A percentile compares a stretch with the other conserved stretches of the same genome.
These are phyloP conservation scores for Porphyrio hochstetteri DNA, from an alignment of 2,113 vertebrate species.

Conservation along the genomic window DNA sequence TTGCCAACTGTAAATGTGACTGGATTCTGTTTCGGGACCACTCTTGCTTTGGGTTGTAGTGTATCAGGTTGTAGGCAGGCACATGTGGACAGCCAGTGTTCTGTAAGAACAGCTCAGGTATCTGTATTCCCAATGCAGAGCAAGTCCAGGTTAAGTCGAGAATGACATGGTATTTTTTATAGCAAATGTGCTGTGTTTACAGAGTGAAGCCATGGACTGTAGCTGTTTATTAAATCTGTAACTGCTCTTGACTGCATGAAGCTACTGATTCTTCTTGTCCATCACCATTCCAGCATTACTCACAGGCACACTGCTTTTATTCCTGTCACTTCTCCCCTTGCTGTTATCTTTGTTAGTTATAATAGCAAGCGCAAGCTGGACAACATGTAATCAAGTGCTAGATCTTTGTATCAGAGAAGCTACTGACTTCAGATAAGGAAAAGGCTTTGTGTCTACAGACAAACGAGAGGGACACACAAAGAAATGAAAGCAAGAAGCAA, in stretches of 20 bases:
- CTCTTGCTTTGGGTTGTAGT: background rate
- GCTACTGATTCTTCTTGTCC: background rate
- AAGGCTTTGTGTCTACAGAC: background rate
- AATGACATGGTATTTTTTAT: background rate
- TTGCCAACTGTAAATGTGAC: background rate
- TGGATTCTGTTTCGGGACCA: background rate
- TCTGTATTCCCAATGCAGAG: background rate
- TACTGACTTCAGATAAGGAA: background rate
- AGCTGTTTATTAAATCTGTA: background rate
- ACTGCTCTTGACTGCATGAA: background rate
- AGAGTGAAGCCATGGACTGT: background rate
- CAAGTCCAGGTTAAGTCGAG: background rate
- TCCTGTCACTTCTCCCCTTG: accelerated
- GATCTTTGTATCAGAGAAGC: background rate
- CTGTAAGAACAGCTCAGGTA: background rate
- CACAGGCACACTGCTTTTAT: background rate
- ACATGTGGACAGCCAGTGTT: background rate
- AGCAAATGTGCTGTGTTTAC: background rate
- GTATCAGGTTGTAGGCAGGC: accelerated
- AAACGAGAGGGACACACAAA: background rate
- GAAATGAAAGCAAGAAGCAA: background rate
- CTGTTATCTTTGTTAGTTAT: background rate
- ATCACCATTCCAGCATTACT: background rate
- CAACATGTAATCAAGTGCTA: background rate
- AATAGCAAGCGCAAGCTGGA: background rate